These are phyloP conservation scores for Drosophila affinis DNA, from an alignment of 2,888 invertebrate genomes.

Conservation along the genomic window DNA sequence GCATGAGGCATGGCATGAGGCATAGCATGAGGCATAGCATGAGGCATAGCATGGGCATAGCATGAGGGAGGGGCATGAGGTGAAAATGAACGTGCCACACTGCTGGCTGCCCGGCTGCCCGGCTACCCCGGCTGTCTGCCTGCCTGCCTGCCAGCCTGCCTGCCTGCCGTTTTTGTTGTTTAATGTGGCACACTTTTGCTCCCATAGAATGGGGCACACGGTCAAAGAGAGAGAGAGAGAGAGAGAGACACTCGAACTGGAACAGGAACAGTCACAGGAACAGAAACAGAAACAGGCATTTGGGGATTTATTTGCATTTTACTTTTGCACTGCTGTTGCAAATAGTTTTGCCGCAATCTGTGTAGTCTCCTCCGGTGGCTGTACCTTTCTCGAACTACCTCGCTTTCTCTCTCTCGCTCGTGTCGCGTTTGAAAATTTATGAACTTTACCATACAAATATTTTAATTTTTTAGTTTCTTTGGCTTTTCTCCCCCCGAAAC, in stretches of 20 bases:
- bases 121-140: constrained; percentile 25
- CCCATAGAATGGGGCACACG: too few species aligned
- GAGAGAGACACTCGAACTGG: not conserved
- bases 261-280: not conserved
- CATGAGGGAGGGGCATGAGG: constrained; percentile 23
- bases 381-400: constrained; percentile 1
- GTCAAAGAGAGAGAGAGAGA: constrained; percentile 8
- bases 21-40: constrained; percentile 42
- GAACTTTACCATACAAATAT: constrained; percentile 63
- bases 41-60: constrained; percentile 35
- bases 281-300: constrained; percentile 46
- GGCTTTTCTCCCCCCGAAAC: not conserved
- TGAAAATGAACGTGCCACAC: constrained; percentile 44
- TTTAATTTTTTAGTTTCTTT: constrained; percentile 47
- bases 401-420: not conserved
- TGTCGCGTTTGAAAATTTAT: constrained; percentile 68
- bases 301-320: constrained; percentile 75
- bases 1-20: constrained; percentile 46
- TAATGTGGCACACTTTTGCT: constrained; percentile 64
- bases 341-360: constrained; percentile 74
- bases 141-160: too few species aligned
- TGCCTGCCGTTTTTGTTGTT: constrained; percentile 54
- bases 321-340: constrained; percentile 55
- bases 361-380: constrained; percentile 47
- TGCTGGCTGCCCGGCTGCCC: constrained; percentile 10